A percentile compares a stretch with the other conserved stretches of the same genome.
Conservation (phyloP, 1,140 invertebrate species). For the Condylostylus longicornis region DNA sequence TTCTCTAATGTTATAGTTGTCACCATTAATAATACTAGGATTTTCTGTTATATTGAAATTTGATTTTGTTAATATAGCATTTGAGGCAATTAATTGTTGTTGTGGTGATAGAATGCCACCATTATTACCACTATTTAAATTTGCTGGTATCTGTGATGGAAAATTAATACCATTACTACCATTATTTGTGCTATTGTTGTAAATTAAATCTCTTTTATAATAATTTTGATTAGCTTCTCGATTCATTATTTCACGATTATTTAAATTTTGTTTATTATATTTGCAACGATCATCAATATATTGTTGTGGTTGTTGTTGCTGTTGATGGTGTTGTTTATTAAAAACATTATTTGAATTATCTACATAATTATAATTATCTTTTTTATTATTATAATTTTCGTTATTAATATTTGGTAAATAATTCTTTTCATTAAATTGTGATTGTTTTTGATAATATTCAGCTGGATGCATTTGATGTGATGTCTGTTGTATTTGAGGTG, state of each 20-base stretch:
- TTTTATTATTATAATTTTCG: conserved; percentile 28
- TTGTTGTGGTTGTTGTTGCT: conserved; percentile 2
- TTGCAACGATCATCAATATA: conserved; percentile 2
- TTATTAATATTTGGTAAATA: conserved; percentile 17
- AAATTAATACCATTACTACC: no score
- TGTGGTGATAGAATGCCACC: background rate
- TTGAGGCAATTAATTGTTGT: conserved; percentile 9
- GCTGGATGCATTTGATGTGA: conserved; percentile 12
- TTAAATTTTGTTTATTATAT: conserved; percentile 2
- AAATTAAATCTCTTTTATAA: conserved; percentile 4
- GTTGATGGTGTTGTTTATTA: conserved; percentile 3
- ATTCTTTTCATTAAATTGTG: conserved; percentile 25
- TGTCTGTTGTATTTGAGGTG: background rate
- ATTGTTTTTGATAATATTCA: conserved; percentile 27
- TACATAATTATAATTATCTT: conserved; percentile 15
- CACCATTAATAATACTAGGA: conserved; percentile 4
- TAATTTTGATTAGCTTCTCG: conserved; percentile 2
- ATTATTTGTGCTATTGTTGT: conserved; percentile 6
- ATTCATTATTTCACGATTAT: conserved; percentile 2
- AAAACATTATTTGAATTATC: conserved; percentile 2
- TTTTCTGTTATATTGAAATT: conserved; percentile 8
- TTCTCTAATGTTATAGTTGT: conserved; percentile 2
- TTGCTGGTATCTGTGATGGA: no score
- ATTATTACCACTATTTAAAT: no score
- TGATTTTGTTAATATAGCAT: conserved; percentile 1